Percentiles rank a stretch among this genome's conserved stretches.
These are phyloP conservation scores for Zingel zingel DNA, from an alignment of 2,113 vertebrate genomes.

Conservation along the genomic window DNA sequence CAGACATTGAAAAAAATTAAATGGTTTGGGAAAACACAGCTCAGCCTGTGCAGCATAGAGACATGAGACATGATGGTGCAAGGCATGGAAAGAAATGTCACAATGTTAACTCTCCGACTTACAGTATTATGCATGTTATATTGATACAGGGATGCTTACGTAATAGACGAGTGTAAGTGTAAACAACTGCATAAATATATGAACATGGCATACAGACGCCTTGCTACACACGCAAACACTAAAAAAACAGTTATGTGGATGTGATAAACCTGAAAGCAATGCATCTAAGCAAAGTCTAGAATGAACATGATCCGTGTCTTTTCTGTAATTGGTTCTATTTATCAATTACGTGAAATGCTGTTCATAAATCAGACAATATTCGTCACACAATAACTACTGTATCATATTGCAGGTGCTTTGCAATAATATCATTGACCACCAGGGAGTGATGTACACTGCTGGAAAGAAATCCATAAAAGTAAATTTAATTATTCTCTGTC, in stretches of 20 bases:
- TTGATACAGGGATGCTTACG: background rate
- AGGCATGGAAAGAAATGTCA: background rate
- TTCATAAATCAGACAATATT: background rate
- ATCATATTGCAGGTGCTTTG: background rate
- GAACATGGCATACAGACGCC: background rate
- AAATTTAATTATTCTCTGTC: slow-evolving; percentile 20
- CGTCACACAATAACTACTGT: background rate
- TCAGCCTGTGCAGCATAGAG: background rate
- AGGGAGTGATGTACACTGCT: slow-evolving; percentile 28
- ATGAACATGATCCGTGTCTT: background rate
- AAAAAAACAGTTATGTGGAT: background rate
- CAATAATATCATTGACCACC: slow-evolving; percentile 17
- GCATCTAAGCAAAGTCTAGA: background rate
- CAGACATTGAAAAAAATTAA: background rate
- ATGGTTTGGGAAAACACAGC: background rate
- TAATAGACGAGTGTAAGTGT: background rate
- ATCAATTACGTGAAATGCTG: background rate
- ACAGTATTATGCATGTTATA: background rate
- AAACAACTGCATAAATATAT: background rate
- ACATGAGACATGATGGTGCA: too few relatives aligned
- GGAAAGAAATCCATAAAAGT: background rate
- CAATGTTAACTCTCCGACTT: background rate
- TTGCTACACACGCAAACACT: background rate
- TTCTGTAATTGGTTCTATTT: background rate
- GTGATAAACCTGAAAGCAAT: background rate